A percentile compares a stretch with the other conserved stretches of the same genome.
phyloP scores from a whole-genome alignment of 92 coral and sea anemone genomes.

The Bergia puertoricense region DNA sequence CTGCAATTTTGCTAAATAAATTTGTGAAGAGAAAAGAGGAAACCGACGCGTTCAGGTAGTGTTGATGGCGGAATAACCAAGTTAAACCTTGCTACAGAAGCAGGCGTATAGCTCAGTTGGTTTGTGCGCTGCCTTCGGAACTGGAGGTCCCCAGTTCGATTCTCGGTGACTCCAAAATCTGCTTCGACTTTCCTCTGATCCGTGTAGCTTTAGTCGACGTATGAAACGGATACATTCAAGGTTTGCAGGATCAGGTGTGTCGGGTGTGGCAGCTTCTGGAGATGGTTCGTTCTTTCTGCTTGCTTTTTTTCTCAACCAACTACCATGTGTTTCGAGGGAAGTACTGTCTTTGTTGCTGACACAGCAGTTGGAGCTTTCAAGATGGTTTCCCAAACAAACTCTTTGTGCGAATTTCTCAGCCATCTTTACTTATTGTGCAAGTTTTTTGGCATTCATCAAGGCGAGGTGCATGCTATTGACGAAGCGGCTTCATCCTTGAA shows the following conservation, averaged over 20 bases:
- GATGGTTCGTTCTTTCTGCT: conserved; percentile 52
- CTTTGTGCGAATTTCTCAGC: conserved; percentile 16
- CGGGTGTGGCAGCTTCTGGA: conserved; percentile 1
- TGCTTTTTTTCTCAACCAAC: conserved; percentile 49
- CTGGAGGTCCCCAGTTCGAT: too few relatives aligned
- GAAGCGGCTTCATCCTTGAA: conserved; percentile 31
- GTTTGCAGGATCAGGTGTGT: conserved; percentile 51
- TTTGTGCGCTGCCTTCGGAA: too few relatives aligned
- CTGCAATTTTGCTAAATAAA: too few relatives aligned
- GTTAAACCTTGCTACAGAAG: too few relatives aligned
- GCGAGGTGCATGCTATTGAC: neutral
- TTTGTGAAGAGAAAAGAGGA: too few relatives aligned
- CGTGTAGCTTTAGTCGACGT: neutral
- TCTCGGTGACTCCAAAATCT: too few relatives aligned
- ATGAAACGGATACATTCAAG: conserved; percentile 23
- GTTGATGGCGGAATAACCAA: too few relatives aligned
- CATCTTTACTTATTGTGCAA: conserved; percentile 14
- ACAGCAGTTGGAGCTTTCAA: conserved; percentile 59
- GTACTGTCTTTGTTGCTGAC: conserved; percentile 50
- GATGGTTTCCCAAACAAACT: conserved; percentile 41
- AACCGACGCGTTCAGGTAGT: too few relatives aligned
- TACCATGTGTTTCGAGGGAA: conserved; percentile 49
- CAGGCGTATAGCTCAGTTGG: too few relatives aligned
- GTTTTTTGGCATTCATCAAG: conserved; percentile 27
- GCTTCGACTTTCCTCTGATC: too few relatives aligned